Evolutionary conservation across 2,113 vertebrate genomes (phyloP), one percentile per base, ranked within the genome.

Genomic region (Balaenoptera acutorostrata): DNA sequence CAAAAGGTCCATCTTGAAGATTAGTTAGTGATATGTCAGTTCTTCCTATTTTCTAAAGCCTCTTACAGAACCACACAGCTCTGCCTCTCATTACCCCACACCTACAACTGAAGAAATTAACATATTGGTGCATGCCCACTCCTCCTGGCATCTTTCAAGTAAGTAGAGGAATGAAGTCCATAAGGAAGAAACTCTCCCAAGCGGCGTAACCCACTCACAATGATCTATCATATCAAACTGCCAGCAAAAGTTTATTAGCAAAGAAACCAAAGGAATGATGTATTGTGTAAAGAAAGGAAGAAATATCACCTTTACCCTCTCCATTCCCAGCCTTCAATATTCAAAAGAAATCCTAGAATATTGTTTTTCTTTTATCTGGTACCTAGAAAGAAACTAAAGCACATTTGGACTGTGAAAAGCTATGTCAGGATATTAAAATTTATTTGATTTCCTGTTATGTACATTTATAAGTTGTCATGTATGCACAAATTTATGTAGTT

Each of bases 41-140:
- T 46, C 49, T 75, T 46, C 8, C 49, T 88, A 13, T 74, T 55
- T 88, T 63, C 61, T 71, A 80, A 81, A 80, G 31, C 13, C n/a
- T 74, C 3, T 29, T 36, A 27, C 1, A 68, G 41, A 92, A 82
- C 5, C 12, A 11, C 39, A 2, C 12, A 21, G 10, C 33, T 57
- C 31, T 46, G 6, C 0, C 11, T 69, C 2, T 36, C 13, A 15
- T 4, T 41, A 36, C 14, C 2, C 15, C 44, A 31, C 1, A 21
- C 2, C 2, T 46, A 3, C 86, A 44, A 20, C 0, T 8, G 25
- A 75, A 89, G 36, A 85, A 44, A 25, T 39, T 31, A 4, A 29
- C 33, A 17, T 20, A 6, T 12, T 18, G 6, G 0, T 27, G 2
- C 3, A 61, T 5, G 7, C 3, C 21, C 3, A n/a, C 2, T 49